These are phyloP conservation scores for Labrus mixtus DNA, from an alignment of 2,113 vertebrate species.

Conservation along the genomic window DNA sequence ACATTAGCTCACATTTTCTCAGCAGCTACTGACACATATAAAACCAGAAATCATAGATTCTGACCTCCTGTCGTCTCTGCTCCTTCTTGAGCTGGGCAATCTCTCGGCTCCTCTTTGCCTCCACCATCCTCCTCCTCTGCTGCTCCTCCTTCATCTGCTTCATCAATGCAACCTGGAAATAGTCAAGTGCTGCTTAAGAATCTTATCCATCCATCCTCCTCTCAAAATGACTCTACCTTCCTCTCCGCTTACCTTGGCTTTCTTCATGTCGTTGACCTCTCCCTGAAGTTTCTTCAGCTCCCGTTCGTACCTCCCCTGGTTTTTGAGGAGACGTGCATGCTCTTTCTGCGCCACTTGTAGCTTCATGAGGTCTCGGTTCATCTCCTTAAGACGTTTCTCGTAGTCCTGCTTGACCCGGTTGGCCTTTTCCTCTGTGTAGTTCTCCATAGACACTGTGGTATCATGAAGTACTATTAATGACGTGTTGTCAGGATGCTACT, in stretches of 20 bases:
- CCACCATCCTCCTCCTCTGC: constrained; percentile 91
- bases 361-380: constrained; percentile 96
- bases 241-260: constrained; percentile 89
- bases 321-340: constrained; percentile 94
- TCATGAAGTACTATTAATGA: neutral
- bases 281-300: constrained; percentile 95
- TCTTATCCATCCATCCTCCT: neutral
- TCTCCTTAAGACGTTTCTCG: constrained; percentile 95
- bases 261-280: constrained; percentile 97
- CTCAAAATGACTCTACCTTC: neutral
- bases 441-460: constrained; percentile 91
- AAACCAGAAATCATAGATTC: neutral
- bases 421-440: constrained; percentile 97
- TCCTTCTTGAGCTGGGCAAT: constrained; percentile 97
- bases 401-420: constrained; percentile 94
- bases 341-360: constrained; percentile 96
- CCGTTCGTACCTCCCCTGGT: constrained; percentile 93
- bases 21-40: neutral
- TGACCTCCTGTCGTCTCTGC: constrained; percentile 91
- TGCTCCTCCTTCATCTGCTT: constrained; percentile 99
- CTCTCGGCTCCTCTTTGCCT: constrained; percentile 94
- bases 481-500: neutral
- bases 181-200: neutral
- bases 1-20: neutral
- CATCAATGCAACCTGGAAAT: constrained; percentile 91